These are phyloP conservation scores for Atethmia centrago DNA, from an alignment of 2,888 invertebrate species.

Conservation along the genomic window DNA sequence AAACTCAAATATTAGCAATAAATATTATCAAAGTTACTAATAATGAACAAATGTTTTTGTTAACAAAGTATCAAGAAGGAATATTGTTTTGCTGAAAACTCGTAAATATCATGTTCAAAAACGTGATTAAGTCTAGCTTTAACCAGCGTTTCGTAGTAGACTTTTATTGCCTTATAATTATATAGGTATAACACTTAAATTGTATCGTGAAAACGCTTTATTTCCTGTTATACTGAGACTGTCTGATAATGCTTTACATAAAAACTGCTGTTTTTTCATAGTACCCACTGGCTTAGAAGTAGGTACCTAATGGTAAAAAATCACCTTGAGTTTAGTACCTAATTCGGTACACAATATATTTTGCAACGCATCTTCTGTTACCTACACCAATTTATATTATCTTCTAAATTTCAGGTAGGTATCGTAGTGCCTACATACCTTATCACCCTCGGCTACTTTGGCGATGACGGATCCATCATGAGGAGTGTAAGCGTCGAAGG, in stretches of 20 bases:
- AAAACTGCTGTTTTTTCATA: not conserved
- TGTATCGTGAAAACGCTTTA: not conserved
- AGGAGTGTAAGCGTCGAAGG: constrained; percentile 95
- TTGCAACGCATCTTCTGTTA: not conserved
- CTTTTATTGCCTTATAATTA: not conserved
- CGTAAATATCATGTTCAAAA: not conserved
- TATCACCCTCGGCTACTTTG: constrained; percentile 95
- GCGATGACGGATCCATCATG: constrained; percentile 93
- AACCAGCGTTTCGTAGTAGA: not conserved
- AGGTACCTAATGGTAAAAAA: not conserved
- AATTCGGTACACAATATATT: not conserved
- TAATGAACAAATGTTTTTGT: not conserved
- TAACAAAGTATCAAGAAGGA: not conserved
- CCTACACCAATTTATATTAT: not conserved
- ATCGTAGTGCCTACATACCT: constrained; percentile 86
- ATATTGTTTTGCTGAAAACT: not conserved
- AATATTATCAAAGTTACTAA: not conserved
- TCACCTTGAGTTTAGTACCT: not conserved
- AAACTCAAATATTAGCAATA: not conserved
- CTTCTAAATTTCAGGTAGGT: not conserved
- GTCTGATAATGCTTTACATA: not conserved
- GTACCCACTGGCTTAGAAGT: not conserved
- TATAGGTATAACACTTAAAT: not conserved
- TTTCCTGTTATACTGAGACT: not conserved
- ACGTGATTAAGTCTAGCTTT: not conserved